phyloP scores from a whole-genome alignment of 2,797 vertebrate genomes.

The Trichosurus vulpecula region DNA sequence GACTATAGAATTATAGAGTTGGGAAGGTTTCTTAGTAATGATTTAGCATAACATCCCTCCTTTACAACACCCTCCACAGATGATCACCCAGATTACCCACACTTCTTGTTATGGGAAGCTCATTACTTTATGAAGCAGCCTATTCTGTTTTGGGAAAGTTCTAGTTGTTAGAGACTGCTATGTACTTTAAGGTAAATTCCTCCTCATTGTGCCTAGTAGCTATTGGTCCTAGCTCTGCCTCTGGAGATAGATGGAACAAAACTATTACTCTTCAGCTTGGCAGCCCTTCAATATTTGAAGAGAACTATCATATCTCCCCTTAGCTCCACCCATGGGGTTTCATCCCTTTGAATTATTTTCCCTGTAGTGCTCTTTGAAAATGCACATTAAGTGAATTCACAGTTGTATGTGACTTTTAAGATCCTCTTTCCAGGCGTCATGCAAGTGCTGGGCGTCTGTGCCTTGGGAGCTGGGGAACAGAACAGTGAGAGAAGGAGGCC shows the following conservation, averaged over 20 bases:
- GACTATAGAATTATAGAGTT: neutral
- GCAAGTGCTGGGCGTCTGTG: neutral
- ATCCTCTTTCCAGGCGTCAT: constrained; percentile 23
- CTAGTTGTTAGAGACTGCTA: constrained; percentile 2
- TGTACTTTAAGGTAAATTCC: neutral
- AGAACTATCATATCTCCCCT: neutral
- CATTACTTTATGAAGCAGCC: neutral
- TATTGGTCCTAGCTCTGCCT: neutral
- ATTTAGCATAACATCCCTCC: neutral
- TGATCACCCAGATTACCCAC: neutral
- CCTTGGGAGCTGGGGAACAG: neutral
- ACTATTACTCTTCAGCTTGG: neutral
- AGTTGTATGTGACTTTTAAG: neutral
- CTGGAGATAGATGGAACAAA: neutral
- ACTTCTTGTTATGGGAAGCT: neutral
- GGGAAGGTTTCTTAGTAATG: neutral
- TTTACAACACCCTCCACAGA: neutral
- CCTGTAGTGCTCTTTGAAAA: constrained; percentile 12
- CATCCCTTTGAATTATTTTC: constrained; percentile 24
- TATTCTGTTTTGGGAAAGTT: neutral
- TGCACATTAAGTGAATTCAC: constrained; percentile 16
- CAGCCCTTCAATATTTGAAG: constrained; percentile 6
- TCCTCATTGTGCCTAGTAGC: constrained; percentile 5
- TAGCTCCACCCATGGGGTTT: neutral
- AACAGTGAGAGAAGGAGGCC: neutral